These are phyloP conservation scores for Acropora tenuis DNA, from an alignment of 64 coral and sea anemone genomes.

Conservation along the genomic window DNA sequence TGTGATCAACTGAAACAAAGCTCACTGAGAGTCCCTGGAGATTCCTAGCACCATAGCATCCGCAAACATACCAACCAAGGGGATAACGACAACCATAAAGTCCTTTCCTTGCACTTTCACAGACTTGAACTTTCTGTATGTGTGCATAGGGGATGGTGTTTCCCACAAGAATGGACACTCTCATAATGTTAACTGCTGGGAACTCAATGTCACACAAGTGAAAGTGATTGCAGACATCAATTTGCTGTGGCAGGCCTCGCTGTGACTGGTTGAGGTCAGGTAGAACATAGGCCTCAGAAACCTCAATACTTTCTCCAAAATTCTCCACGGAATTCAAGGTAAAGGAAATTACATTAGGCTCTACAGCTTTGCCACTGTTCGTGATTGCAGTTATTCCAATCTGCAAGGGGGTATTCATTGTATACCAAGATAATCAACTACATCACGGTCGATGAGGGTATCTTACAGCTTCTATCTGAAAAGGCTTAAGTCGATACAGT, in stretches of 20 bases:
- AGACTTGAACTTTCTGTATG: slow-evolving; percentile 50
- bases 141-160: slow-evolving; percentile 61
- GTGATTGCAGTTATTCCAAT: slow-evolving; percentile 60
- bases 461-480: slow-evolving; percentile 73
- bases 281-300: slow-evolving; percentile 51
- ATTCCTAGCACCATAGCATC: neutral
- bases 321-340: slow-evolving; percentile 40
- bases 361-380: slow-evolving; percentile 20
- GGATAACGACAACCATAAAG: slow-evolving; percentile 58
- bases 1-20: slow-evolving; percentile 33
- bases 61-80: slow-evolving; percentile 43
- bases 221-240: slow-evolving; percentile 13
- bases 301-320: slow-evolving; percentile 25
- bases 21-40: neutral
- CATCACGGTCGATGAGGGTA: slow-evolving; percentile 41
- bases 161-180: slow-evolving; percentile 64
- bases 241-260: slow-evolving; percentile 17
- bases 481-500: slow-evolving; percentile 62
- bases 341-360: slow-evolving; percentile 51
- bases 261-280: slow-evolving; percentile 47
- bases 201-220: slow-evolving; percentile 49
- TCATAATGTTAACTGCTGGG: slow-evolving; percentile 52
- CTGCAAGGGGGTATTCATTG: slow-evolving; percentile 36
- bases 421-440: slow-evolving; percentile 7
- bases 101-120: too few species aligned